Evolutionary conservation across 1,140 invertebrate species (phyloP).

Genomic region (Mya arenaria): DNA sequence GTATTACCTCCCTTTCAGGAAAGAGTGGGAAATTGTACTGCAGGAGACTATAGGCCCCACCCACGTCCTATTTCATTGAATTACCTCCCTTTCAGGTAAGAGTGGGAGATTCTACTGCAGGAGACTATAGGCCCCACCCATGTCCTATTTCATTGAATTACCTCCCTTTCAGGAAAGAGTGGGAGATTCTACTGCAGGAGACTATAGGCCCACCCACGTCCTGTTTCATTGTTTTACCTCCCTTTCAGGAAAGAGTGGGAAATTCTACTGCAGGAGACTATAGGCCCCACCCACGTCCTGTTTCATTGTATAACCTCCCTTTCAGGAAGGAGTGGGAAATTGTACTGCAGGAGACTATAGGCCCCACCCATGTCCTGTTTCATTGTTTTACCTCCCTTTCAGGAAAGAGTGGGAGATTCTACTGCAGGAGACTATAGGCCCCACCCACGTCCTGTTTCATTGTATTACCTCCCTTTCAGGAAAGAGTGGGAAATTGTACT

Average conservation of each 20-base stretch:
- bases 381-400: slow-evolving; percentile 79
- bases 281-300: not conserved
- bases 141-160: no score
- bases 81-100: no score
- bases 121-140: no score
- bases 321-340: slow-evolving; percentile 94
- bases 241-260: not conserved
- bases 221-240: slow-evolving; percentile 82
- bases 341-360: slow-evolving; percentile 93
- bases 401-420: slow-evolving; percentile 94
- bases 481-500: no score
- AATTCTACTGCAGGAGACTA: not conserved
- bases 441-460: slow-evolving; percentile 93
- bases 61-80: no score
- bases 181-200: slow-evolving; percentile 95
- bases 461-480: no score
- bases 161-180: slow-evolving; percentile 87
- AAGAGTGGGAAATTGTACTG: no score
- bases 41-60: no score
- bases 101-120: no score
- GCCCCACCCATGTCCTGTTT: slow-evolving; percentile 93
- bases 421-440: slow-evolving; percentile 94
- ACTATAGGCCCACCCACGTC: slow-evolving; percentile 94
- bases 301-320: no score
- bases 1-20: no score